A percentile compares a stretch with the other conserved stretches of the same genome.
phyloP scores from a whole-genome alignment of 2,888 invertebrate genomes.

The Encarsia formosa region DNA sequence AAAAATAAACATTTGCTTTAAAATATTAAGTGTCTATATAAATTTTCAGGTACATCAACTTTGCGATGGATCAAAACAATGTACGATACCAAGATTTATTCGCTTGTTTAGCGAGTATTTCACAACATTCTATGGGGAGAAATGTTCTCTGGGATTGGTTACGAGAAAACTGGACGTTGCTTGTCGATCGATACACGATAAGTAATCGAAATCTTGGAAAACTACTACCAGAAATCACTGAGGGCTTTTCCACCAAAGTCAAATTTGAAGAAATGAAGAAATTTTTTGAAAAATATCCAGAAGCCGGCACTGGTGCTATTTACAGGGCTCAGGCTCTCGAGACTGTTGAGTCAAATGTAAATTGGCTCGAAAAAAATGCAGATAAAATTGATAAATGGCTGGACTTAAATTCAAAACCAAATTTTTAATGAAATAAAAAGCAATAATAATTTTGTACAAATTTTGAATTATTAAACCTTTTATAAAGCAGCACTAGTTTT shows the following conservation, averaged over 20 bases:
- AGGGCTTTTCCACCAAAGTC: constrained; percentile 63
- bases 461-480: too few species aligned
- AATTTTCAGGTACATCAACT: constrained; percentile 64
- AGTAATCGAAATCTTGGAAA: constrained; percentile 79
- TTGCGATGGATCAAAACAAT: constrained; percentile 69
- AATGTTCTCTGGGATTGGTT: constrained; percentile 81
- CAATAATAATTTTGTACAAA: too few species aligned
- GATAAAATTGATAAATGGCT: constrained; percentile 63
- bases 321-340: constrained; percentile 73
- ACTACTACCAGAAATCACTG: constrained; percentile 68
- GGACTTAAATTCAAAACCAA: constrained; percentile 19
- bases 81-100: constrained; percentile 85
- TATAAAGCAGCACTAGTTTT: too few species aligned
- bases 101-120: constrained; percentile 63
- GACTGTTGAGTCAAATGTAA: constrained; percentile 73
- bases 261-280: constrained; percentile 72
- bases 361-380: constrained; percentile 68
- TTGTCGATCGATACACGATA: constrained; percentile 74
- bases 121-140: constrained; percentile 70
- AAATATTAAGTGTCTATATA: constrained; percentile 55
- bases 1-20: constrained; percentile 64
- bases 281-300: constrained; percentile 76
- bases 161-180: constrained; percentile 69
- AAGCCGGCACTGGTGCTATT: constrained; percentile 79
- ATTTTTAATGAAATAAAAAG: too few species aligned